phyloP scores from a whole-genome alignment of 2,888 invertebrate species.

The Dryomyza anilis region DNA sequence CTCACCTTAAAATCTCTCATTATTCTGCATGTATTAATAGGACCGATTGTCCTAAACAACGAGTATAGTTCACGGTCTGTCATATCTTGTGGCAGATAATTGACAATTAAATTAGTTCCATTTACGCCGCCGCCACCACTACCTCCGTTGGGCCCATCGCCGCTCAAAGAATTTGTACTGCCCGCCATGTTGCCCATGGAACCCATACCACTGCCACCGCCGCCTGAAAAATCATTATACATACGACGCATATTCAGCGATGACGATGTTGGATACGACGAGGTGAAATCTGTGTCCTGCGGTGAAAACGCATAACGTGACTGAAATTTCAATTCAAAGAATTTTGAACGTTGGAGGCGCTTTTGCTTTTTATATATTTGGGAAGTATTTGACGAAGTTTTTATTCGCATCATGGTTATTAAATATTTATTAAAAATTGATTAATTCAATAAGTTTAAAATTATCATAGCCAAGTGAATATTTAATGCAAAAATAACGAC shows the following conservation, averaged over 20 bases:
- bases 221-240: slow-evolving; percentile 57
- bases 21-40: slow-evolving; percentile 87
- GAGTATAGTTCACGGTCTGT: slow-evolving; percentile 88
- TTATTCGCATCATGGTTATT: too few species aligned
- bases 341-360: slow-evolving; percentile 53
- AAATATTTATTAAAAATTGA: too few species aligned
- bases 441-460: too few species aligned
- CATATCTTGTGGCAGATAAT: slow-evolving; percentile 93
- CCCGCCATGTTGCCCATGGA: slow-evolving; percentile 52
- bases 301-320: slow-evolving; percentile 63
- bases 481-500: slow-evolving; percentile 24
- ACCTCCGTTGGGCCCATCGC: slow-evolving; percentile 45
- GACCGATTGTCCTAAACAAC: slow-evolving; percentile 87
- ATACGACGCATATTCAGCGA: slow-evolving; percentile 54
- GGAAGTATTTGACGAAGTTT: slow-evolving; percentile 24
- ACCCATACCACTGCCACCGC: slow-evolving; percentile 48
- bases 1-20: slow-evolving; percentile 86
- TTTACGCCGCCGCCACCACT: slow-evolving; percentile 41
- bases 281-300: slow-evolving; percentile 63
- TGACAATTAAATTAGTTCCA: slow-evolving; percentile 88
- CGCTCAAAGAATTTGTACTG: slow-evolving; percentile 52
- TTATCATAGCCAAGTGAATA: too few species aligned
- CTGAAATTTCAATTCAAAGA: slow-evolving; percentile 59
- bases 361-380: slow-evolving; percentile 46
- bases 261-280: slow-evolving; percentile 58